A percentile compares a stretch with the other conserved stretches of the same genome.
Evolutionary conservation across 2,113 vertebrate genomes (phyloP).

Genomic region (Litocranius walleri): DNA sequence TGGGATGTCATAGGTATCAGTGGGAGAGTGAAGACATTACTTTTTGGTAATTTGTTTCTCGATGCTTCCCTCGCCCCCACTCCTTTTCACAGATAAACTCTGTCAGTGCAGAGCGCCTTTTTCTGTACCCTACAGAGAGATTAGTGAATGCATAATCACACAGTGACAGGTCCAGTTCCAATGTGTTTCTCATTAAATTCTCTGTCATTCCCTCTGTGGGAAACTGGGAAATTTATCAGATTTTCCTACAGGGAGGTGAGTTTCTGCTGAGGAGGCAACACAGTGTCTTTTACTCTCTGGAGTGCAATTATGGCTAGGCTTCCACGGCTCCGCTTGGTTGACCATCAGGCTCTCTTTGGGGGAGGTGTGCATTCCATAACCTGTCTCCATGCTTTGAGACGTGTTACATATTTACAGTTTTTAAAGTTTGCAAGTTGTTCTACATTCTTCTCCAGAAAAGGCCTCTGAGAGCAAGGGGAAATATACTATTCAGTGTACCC

Average conservation of each 20-base stretch:
- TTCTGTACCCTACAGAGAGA: constrained; percentile 39
- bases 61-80: background rate
- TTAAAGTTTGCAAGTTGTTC: background rate
- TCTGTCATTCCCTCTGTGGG: background rate
- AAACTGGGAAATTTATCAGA: constrained; percentile 31
- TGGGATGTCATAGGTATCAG: constrained; percentile 22
- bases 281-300: background rate
- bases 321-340: background rate
- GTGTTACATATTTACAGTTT: constrained; percentile 1
- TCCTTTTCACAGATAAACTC: constrained; percentile 28
- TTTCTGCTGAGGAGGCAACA: constrained; percentile 58
- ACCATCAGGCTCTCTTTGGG: background rate
- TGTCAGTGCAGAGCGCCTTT: background rate
- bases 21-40: constrained; percentile 31
- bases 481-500: background rate
- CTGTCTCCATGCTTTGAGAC: background rate
- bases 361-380: background rate
- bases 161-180: constrained; percentile 27
- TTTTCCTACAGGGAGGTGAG: constrained; percentile 44
- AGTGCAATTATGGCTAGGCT: background rate
- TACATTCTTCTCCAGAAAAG: background rate
- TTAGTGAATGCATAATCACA: constrained; percentile 30
- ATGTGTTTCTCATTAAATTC: constrained; percentile 50
- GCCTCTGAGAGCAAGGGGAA: background rate
- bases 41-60: constrained; percentile 51